Conservation (phyloP, 2,113 vertebrate genomes). For the Callithrix jacchus region DNA sequence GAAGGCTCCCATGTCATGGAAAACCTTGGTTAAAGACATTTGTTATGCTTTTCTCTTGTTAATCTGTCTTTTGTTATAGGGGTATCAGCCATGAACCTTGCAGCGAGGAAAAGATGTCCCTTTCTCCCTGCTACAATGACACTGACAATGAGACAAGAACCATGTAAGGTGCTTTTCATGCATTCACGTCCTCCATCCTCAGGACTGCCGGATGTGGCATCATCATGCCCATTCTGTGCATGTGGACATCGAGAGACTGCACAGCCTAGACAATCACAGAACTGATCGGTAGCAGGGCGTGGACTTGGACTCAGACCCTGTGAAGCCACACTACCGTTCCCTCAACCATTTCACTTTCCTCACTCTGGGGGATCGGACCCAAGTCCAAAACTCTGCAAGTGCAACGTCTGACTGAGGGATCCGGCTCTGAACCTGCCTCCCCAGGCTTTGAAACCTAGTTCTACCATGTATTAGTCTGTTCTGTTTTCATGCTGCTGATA, state of each 20-base stretch:
- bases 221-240: rapidly evolving
- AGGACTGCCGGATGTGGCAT: too few relatives aligned
- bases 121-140: rapidly evolving
- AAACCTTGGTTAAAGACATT: too few relatives aligned
- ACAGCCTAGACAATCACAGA: rapidly evolving
- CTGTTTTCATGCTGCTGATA: too few relatives aligned
- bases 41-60: rapidly evolving
- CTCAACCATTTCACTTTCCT: background rate
- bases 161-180: rapidly evolving
- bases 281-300: too few relatives aligned
- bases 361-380: background rate
- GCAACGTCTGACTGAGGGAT: rapidly evolving
- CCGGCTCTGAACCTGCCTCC: background rate
- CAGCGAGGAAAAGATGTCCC: too few relatives aligned
- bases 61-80: background rate
- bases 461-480: too few relatives aligned
- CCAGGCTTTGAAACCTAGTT: too few relatives aligned
- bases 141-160: rapidly evolving
- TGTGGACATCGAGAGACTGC: too few relatives aligned
- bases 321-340: rapidly evolving
- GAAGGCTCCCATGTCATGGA: rapidly evolving
- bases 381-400: background rate
- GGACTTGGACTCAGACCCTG: background rate
- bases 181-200: background rate
- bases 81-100: background rate